Evolutionary conservation across 2,113 vertebrate genomes (phyloP), one percentile per base, ranked within the genome.

Genomic region (Oncorhynchus mykiss): DNA sequence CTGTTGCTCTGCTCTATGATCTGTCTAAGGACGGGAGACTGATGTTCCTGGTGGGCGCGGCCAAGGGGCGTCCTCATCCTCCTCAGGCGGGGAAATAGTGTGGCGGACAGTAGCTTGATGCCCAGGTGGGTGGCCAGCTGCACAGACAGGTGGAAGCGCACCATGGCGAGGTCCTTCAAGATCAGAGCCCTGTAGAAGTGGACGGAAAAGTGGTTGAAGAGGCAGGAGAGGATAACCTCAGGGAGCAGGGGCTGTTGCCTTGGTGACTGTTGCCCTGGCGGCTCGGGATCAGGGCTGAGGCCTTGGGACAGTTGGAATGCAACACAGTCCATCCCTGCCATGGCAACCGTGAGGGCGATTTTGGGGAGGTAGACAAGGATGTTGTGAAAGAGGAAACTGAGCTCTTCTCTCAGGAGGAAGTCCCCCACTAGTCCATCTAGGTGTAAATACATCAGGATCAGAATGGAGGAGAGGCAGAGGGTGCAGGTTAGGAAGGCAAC

Each of bases 181-280:
- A 45, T 5, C 11, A 76, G 51, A 3, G 34, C 74, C 13, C 34
- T 71, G 57, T 73, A 76, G 64, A 80, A 34, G 39, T 72, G 64
- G 51, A 76, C 22, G 5, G 31, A 64, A 70, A 80, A 80, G 51
- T 76, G 73, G 34, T 73, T 80, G 45, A 76, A 76, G 2, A 76
- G 39, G 79, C 54, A 64, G 25, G 54, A 60, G 20, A 80, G n/a
- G 22, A 80, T 45, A 22, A 80, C 64, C 66, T 80, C 65, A 25
- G 70, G 64, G 22, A 80, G 51, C n/a, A 80, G 14, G 54, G 27
- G 16, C 13, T 75, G 39, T 22, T 45, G 66, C 65, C 25, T 4
- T 34, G 27, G 13, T 51, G 51, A 31, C 20, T 31, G 31, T 11
- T 20, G 31, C 9, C 27, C 25, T 57, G 22, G 48, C 9, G 14